Evolutionary conservation across 2,797 vertebrate species (phyloP), one percentile per base, ranked within the genome.

Genomic region (Cynopterus sphinx): DNA sequence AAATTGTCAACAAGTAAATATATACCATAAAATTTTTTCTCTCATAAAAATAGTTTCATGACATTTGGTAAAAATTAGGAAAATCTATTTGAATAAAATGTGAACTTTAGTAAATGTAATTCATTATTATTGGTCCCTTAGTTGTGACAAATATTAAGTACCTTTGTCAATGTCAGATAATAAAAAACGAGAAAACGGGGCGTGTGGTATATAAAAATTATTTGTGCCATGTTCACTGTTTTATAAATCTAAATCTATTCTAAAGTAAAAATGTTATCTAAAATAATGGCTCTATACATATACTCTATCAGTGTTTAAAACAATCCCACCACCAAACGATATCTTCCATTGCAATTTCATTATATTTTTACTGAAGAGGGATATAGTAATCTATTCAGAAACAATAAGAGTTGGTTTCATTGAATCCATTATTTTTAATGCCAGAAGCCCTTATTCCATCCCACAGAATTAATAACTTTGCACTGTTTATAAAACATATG

Each of bases 401-500:
- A 78, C 26, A 12, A 73, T 65, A 75, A 71, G 9, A 68, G 2
- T 31, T 70, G 0, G 19, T 94, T 93, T 85, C 55, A 91, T 51
- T 93, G 94, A 90, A 93, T 70, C 2, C 13, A 82, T 78, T 84
- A 26, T 78, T 91, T 53, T 94, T 68, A 74, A 81, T 74, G 33
- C 82, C 63, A 83, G 77, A 85, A 85, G 19, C 3, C 28, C 39
- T 85, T 71, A 88, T 36, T 61, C 17, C 8, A 15, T 71, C 11
- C 90, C 43, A 82, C 53, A 90, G 78, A 88, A 75, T 53, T 36
- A 39, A 41, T 67, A 31, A 79, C 61, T 46, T 55, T 55, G 10
- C 10, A 92, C 67, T 46, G 26, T 96, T 97, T 70, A 95, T 28
- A 31, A 61, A 91, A 98, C 96, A 98, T 33, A 79, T 9, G 8